phyloP scores from a whole-genome alignment of 1,140 invertebrate species.

The Macrobrachium rosenbergii region DNA sequence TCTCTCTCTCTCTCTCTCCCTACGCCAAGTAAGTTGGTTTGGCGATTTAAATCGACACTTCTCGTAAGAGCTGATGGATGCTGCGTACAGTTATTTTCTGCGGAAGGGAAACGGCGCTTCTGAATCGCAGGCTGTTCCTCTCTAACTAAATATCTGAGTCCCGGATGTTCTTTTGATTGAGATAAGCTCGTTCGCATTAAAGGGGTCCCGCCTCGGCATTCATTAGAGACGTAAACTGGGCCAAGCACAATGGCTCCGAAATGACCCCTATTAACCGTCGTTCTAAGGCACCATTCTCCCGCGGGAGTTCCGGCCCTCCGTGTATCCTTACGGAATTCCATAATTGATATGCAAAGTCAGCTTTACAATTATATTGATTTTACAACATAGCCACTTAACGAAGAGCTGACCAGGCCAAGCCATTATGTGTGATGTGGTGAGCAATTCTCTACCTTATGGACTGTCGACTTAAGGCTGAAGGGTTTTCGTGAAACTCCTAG shows the following conservation, averaged over 20 bases:
- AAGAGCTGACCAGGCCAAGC: conserved; percentile 56
- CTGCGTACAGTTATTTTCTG: conserved; percentile 36
- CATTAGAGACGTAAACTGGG: conserved; percentile 33
- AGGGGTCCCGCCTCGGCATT: conserved; percentile 28
- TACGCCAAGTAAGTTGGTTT: neutral
- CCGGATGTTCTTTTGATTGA: conserved; percentile 55
- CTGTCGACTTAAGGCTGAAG: neutral
- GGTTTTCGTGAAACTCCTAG: neutral
- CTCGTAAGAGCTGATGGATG: neutral
- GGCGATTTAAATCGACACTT: neutral
- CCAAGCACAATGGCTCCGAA: neutral
- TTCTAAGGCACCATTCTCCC: neutral
- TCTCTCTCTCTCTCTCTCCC: conserved; percentile 24
- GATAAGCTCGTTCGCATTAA: conserved; percentile 58
- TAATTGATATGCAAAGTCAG: conserved; percentile 64
- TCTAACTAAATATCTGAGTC: conserved; percentile 47
- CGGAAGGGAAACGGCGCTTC: conserved; percentile 2
- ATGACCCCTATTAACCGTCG: neutral
- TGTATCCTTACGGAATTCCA: conserved; percentile 54
- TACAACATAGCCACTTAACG: conserved; percentile 62
- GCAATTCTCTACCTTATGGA: conserved; percentile 38
- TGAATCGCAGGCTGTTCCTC: neutral
- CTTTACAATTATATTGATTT: conserved; percentile 64
- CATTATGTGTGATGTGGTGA: conserved; percentile 44
- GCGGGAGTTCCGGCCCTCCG: neutral